Evolutionary conservation across 2,888 invertebrate species (phyloP), one percentile per base, ranked within the genome.

Genomic region (Brachyptera risi): DNA sequence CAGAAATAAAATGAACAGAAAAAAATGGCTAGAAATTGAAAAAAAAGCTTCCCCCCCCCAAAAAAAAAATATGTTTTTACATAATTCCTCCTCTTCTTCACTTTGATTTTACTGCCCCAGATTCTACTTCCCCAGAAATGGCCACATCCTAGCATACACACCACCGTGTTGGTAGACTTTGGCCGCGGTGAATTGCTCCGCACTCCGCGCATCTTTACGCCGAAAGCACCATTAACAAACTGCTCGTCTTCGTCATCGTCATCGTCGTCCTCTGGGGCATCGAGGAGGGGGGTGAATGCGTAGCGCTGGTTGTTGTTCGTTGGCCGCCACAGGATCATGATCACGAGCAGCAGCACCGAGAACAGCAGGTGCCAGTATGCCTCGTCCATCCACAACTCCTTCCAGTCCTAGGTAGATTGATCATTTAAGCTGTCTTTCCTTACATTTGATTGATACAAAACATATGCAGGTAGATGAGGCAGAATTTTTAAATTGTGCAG

Each of bases 331-430:
- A 96, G 81, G 65, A 96, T 83, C 92, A 96, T 96, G 68, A 97
- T 96, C 31, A 92, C 92, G 37, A 91, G 77, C 23, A 97, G 80
- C 60, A 97, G 84, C 66, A 89, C 81, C 15, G 91, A 92, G 76
- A 97, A 96, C 61, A 96, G 79, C 35, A 96, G 83, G 76, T 95
- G 96, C 96, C 96, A 96, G 75, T 92, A 96, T 2, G 93, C 96
- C 67, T 93, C 92, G 73, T 96, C 95, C 70, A 96, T 78, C 96
- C 96, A 97, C 67, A 93, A 81, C 71, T 91, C 88, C 71, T 88
- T 89, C 96, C 96, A 96, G 66, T 90, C 88, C 86, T 87, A 69
- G 11, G 31, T 31, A n/a, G n/a, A n/a, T n/a, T n/a, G n/a, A n/a
- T n/a, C n/a, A n/a, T n/a, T n/a, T n/a, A n/a, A n/a, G n/a, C n/a